Evolutionary conservation across 2,888 invertebrate genomes (phyloP).

Genomic region (Agrotis segetum): DNA sequence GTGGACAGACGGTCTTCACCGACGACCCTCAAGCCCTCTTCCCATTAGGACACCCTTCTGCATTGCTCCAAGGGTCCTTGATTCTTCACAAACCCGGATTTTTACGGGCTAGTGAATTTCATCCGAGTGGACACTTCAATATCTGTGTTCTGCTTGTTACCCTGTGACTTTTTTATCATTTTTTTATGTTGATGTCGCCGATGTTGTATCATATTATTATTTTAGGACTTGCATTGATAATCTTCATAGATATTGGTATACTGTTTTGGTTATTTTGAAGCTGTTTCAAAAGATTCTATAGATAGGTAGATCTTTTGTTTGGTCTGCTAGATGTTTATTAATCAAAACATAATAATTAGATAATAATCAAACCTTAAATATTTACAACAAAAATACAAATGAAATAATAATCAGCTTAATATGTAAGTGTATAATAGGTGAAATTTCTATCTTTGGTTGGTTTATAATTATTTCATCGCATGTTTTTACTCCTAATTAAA

Average conservation of each 20-base stretch:
- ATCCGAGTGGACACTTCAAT: slow-evolving; percentile 71
- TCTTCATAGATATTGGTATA: no score
- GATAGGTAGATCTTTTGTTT: no score
- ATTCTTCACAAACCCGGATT: slow-evolving; percentile 81
- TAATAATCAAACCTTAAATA: no score
- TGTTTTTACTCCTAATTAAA: no score
- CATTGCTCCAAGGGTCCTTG: slow-evolving; percentile 76
- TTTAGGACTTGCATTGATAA: not conserved
- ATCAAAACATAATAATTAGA: no score
- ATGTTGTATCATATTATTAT: slow-evolving; percentile 31
- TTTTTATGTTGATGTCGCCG: slow-evolving; percentile 46
- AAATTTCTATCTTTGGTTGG: no score
- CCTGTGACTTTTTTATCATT: slow-evolving; percentile 66
- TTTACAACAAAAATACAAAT: no score
- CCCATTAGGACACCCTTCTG: slow-evolving; percentile 80
- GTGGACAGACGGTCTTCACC: slow-evolving; percentile 71
- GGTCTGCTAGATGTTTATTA: no score
- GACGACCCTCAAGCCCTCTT: slow-evolving; percentile 66
- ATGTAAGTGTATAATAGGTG: no score
- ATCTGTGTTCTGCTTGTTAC: slow-evolving; percentile 74
- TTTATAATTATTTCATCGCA: no score
- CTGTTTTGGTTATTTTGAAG: no score
- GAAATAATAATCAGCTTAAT: no score
- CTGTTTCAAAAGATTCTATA: not conserved
- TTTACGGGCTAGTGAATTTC: slow-evolving; percentile 80